phyloP scores from a whole-genome alignment of 2,888 invertebrate genomes.

The Xestia sexstrigata region DNA sequence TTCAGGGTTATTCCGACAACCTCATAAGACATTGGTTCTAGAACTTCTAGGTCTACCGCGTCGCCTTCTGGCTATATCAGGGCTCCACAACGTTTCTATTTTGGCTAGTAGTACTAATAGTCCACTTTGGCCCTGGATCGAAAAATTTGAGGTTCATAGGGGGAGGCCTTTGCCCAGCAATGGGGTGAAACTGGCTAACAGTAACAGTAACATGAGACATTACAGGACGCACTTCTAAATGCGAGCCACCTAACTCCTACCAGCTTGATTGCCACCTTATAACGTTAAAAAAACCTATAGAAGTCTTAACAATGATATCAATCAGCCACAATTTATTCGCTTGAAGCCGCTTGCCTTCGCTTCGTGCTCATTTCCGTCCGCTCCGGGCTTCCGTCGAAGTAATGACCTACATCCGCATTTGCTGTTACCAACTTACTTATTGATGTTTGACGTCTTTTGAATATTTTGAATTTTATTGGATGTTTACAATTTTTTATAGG shows the following conservation, averaged over 20 bases:
- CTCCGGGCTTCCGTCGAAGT: slow-evolving; percentile 55
- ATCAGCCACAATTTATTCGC: slow-evolving; percentile 46
- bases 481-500: neutral
- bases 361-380: slow-evolving; percentile 59
- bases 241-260: too few relatives aligned
- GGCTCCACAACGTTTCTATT: too few relatives aligned
- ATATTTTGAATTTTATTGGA: neutral
- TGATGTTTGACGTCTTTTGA: slow-evolving; percentile 8
- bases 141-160: too few relatives aligned
- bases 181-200: too few relatives aligned
- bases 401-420: slow-evolving; percentile 61
- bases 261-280: neutral
- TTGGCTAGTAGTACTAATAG: too few relatives aligned
- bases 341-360: slow-evolving; percentile 48
- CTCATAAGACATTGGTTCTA: too few relatives aligned
- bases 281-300: neutral
- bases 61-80: too few relatives aligned
- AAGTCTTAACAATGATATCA: slow-evolving; percentile 25
- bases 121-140: too few relatives aligned
- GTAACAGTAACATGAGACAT: neutral
- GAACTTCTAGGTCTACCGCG: too few relatives aligned
- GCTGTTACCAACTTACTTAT: slow-evolving; percentile 29
- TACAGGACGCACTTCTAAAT: neutral
- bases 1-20: too few relatives aligned
- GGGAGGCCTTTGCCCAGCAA: too few relatives aligned